These are phyloP conservation scores for Myripristis jacobus DNA, from an alignment of 2,797 vertebrate species.

Conservation along the genomic window DNA sequence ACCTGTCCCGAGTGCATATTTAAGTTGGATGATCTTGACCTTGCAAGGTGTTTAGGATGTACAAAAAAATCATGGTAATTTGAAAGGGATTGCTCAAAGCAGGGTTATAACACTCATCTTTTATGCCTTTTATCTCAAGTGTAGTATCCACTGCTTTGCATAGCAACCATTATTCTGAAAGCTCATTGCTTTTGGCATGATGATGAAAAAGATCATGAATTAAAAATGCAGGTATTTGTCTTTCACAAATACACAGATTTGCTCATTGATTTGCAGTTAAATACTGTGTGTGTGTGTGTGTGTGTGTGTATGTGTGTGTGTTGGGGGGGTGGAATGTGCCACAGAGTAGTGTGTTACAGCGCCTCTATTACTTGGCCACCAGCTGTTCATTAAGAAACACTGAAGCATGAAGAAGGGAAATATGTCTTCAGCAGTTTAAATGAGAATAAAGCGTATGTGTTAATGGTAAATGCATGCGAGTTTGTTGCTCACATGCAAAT, in stretches of 20 bases:
- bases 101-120: slow-evolving; percentile 47
- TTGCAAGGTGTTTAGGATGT: slow-evolving; percentile 39
- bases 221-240: slow-evolving; percentile 50
- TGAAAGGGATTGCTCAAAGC: slow-evolving; percentile 45
- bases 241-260: slow-evolving; percentile 25
- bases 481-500: too few relatives aligned
- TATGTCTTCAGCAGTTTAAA: slow-evolving; percentile 30
- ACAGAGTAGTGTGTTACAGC: slow-evolving; percentile 1
- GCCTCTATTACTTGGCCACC: not conserved
- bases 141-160: slow-evolving; percentile 51
- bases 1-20: slow-evolving; percentile 41
- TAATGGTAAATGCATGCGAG: not conserved
- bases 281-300: too few relatives aligned
- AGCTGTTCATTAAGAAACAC: not conserved
- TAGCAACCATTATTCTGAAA: slow-evolving; percentile 38
- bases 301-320: too few relatives aligned
- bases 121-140: slow-evolving; percentile 33
- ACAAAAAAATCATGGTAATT: slow-evolving; percentile 23
- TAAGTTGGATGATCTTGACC: slow-evolving; percentile 56
- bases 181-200: slow-evolving; percentile 24
- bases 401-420: slow-evolving; percentile 41
- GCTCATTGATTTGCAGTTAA: slow-evolving; percentile 9
- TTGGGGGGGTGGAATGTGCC: slow-evolving; percentile 10
- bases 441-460: slow-evolving; percentile 26
- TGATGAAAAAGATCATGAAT: slow-evolving; percentile 39